Evolutionary conservation across 2,888 invertebrate genomes (phyloP).

Genomic region (Orthonevra nobilis): DNA sequence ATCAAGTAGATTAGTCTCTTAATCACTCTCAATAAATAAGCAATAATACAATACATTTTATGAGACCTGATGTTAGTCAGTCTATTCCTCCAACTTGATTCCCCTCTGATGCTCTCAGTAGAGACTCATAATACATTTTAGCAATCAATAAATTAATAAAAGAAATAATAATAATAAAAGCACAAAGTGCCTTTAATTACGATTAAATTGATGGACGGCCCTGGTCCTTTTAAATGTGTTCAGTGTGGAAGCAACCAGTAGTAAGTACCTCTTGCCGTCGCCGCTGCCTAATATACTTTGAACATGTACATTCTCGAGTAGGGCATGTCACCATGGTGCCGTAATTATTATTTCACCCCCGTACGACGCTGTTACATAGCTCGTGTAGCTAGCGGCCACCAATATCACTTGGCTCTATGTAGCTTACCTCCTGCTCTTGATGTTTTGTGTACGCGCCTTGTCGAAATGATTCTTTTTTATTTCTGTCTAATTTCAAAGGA

Average conservation of each 20-base stretch:
- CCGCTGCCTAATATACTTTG: conserved; percentile 31
- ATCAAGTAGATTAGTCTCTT: conserved; percentile 56
- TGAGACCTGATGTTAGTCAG: conserved; percentile 32
- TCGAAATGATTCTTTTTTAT: conserved; percentile 33
- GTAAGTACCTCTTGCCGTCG: conserved; percentile 15
- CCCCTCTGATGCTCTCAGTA: background rate
- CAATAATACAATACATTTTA: conserved; percentile 54
- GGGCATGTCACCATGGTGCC: conserved; percentile 48
- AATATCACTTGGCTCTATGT: conserved; percentile 29
- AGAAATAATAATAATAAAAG: conserved; percentile 59
- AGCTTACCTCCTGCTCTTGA: conserved; percentile 3
- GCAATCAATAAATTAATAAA: conserved; percentile 65
- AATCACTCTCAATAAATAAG: conserved; percentile 51
- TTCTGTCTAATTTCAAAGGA: conserved; percentile 13
- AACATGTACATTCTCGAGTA: conserved; percentile 37
- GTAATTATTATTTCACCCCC: conserved; percentile 62
- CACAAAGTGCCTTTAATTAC: conserved; percentile 68
- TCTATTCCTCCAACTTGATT: conserved; percentile 29
- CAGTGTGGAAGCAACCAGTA: conserved; percentile 23
- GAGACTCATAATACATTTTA: conserved; percentile 51
- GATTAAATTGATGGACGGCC: conserved; percentile 59
- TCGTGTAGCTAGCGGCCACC: too few relatives aligned
- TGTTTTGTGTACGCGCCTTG: conserved; percentile 27
- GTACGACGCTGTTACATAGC: conserved; percentile 16
- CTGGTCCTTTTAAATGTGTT: conserved; percentile 20